Evolutionary conservation across 2,888 invertebrate species (phyloP), one percentile per base, ranked within the genome.

Genomic region (Mythimna albipuncta): DNA sequence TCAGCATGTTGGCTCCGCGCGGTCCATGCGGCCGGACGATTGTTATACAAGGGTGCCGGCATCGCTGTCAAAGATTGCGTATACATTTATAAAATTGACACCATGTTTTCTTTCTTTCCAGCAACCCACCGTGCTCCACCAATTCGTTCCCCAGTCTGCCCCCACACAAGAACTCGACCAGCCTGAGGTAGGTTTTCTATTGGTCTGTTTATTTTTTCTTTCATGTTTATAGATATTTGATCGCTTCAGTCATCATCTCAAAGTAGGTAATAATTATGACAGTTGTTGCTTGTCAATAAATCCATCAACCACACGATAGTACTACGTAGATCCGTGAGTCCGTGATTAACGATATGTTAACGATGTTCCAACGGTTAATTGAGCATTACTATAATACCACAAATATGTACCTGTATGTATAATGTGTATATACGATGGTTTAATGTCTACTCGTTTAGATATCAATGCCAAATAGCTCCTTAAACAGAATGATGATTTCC

Each of bases 121-220:
- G 95, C 96, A 95, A 87, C 89, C 91, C 35, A 91, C 91, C 58
- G 89, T 94, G 54, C 90, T 96, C 68, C 96, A 96, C 81, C 96
- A 96, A 85, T 96, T 95, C 84, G 93, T 96, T 57, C 96, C 96
- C 3, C 96, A 96, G 86, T 86, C 94, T 10, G 95, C 96, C 11
- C 96, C 96, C n/a, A 95, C 95, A 9, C 96, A 96, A 77, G 96
- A 96, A 79, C 83, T 95, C 74, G 96, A 96, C 84, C 96, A 96
- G 85, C 92, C 94, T 68, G 95, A 96, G 89, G 96, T 96, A 90
- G 89, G 13, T 52, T 26, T 52, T 64, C 16, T 32, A 21, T 21
- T 69, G 35, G 5, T 13, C 11, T 41, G 21, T 61, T 59, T 32
- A 32, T n/a, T 6, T 64, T 65, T 67, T 6, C 35, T 7, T 16